These are phyloP conservation scores for Emydura subglobosa DNA, from an alignment of 2,113 vertebrate species.

Conservation along the genomic window DNA sequence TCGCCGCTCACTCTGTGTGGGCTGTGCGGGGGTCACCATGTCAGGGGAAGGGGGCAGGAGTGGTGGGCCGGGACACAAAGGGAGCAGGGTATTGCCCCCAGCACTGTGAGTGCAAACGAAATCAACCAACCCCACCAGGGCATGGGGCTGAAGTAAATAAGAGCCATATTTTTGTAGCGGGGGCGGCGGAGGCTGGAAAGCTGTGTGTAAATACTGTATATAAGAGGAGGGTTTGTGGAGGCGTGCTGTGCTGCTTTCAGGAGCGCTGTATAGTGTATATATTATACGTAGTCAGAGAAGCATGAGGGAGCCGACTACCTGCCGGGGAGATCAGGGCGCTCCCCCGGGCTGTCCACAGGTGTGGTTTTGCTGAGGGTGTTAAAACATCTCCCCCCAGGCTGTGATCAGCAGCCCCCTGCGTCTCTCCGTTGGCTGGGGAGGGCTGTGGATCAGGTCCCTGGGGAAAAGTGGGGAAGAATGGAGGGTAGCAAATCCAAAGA, in stretches of 20 bases:
- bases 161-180: constrained; percentile 67
- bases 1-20: accelerated
- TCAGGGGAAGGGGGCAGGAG: neutral
- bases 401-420: neutral
- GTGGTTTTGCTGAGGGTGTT: neutral
- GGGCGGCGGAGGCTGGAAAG: constrained; percentile 64
- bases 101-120: neutral
- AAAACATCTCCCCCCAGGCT: neutral
- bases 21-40: neutral
- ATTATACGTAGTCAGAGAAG: neutral
- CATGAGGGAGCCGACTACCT: neutral
- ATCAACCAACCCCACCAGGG: neutral
- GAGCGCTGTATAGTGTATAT: constrained; percentile 56
- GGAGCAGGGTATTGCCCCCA: neutral
- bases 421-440: neutral
- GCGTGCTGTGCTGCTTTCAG: constrained; percentile 12
- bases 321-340: neutral
- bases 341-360: neutral
- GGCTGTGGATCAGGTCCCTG: neutral
- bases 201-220: constrained; percentile 79
- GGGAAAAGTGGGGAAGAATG: neutral
- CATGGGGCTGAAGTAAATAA: constrained; percentile 39
- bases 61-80: neutral
- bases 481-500: neutral
- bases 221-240: constrained; percentile 73